Conservation (phyloP, 2,797 vertebrate genomes). For the Lateolabrax maculatus region DNA sequence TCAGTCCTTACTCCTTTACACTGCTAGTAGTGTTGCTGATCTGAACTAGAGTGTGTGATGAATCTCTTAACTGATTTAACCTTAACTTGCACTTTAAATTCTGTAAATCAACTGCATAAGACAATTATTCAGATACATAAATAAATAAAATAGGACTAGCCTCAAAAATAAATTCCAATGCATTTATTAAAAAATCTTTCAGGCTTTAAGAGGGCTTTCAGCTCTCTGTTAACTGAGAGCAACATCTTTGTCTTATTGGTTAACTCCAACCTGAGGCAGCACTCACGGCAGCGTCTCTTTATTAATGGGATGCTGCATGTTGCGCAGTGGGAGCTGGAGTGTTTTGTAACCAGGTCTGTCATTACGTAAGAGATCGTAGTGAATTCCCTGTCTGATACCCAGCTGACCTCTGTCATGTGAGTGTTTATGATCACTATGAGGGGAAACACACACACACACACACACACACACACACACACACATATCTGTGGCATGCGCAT, state of each 20-base stretch:
- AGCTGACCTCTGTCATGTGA: conserved; percentile 79
- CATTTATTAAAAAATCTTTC: background rate
- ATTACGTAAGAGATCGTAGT: conserved; percentile 72
- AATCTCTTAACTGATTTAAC: background rate
- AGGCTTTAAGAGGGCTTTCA: background rate
- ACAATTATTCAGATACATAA: background rate
- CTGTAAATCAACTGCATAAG: background rate
- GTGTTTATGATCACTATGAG: conserved; percentile 55
- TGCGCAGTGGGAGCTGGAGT: conserved; percentile 40
- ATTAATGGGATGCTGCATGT: conserved; percentile 45
- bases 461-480: conserved; percentile 14
- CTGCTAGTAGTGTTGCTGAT: background rate
- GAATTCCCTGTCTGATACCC: conserved; percentile 67
- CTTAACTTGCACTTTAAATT: background rate
- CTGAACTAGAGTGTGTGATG: background rate
- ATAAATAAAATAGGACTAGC: background rate
- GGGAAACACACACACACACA: conserved; percentile 6
- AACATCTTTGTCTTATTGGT: background rate
- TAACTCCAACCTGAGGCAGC: background rate
- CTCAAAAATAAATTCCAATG: background rate
- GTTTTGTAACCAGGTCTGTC: conserved; percentile 68
- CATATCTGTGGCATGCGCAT: background rate
- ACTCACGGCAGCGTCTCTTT: background rate
- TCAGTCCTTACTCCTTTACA: background rate
- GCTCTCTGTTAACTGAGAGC: background rate